These are phyloP conservation scores for Phocoena phocoena DNA, from an alignment of 2,113 vertebrate genomes.

Conservation along the genomic window DNA sequence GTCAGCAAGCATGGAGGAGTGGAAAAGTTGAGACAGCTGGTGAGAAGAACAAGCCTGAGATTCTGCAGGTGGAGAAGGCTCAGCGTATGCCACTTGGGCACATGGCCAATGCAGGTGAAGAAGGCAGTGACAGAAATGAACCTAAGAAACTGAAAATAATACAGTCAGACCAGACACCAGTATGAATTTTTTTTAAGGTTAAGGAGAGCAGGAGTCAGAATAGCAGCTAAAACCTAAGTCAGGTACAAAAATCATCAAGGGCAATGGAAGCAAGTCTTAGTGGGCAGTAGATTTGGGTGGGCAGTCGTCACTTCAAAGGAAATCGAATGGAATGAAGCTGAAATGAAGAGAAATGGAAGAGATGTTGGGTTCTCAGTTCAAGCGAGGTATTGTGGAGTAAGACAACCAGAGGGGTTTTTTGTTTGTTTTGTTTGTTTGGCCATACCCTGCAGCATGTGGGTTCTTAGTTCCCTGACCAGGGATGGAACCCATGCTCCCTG, in stretches of 20 bases:
- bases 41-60: background rate
- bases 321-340: background rate
- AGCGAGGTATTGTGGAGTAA: background rate
- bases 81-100: background rate
- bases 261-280: background rate
- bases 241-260: background rate
- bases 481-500: too few relatives aligned
- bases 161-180: background rate
- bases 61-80: background rate
- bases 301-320: background rate
- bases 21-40: background rate
- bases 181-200: background rate
- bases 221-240: background rate
- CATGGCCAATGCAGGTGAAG: background rate
- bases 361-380: background rate
- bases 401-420: background rate
- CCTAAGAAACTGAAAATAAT: conserved; percentile 13
- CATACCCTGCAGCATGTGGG: too few relatives aligned
- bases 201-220: background rate
- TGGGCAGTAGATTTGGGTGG: background rate
- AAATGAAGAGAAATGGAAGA: conserved; percentile 25
- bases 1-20: background rate
- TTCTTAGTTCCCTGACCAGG: too few relatives aligned
- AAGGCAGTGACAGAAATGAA: background rate
- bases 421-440: too few relatives aligned